Conservation (phyloP, 2,797 vertebrate genomes). For the Halcyon badia region DNA sequence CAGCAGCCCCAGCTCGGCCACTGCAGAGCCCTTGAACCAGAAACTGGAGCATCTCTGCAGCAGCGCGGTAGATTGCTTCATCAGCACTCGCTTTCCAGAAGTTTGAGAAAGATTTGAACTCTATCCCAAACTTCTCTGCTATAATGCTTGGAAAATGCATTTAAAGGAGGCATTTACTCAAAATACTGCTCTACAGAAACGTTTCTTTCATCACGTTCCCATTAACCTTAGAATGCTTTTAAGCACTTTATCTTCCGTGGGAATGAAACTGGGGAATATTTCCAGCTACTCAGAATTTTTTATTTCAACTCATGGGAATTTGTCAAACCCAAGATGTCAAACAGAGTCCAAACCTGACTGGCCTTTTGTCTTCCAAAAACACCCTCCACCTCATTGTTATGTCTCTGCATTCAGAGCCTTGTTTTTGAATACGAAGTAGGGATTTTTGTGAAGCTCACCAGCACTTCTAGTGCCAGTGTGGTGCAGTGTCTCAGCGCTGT, state of each 20-base stretch:
- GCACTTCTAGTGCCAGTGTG: accelerated
- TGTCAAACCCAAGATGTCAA: not conserved
- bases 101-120: slow-evolving; percentile 19
- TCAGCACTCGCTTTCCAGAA: not conserved
- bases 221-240: slow-evolving; percentile 55
- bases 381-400: not conserved
- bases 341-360: not conserved
- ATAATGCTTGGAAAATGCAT: slow-evolving; percentile 38
- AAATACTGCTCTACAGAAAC: slow-evolving; percentile 1
- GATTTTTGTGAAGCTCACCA: not conserved
- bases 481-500: not conserved
- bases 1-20: accelerated
- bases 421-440: not conserved
- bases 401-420: not conserved
- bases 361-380: not conserved
- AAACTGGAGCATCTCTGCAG: not conserved
- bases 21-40: not conserved
- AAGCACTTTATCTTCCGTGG: slow-evolving; percentile 15
- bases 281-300: slow-evolving; percentile 30
- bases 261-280: slow-evolving; percentile 17
- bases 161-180: slow-evolving; percentile 9
- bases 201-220: slow-evolving; percentile 19
- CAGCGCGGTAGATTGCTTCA: not conserved
- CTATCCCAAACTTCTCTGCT: not conserved
- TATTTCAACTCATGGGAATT: slow-evolving; percentile 10